Base-by-base conservation (phyloP, 2,888 invertebrate species). In the Agelastica alni region DNA sequence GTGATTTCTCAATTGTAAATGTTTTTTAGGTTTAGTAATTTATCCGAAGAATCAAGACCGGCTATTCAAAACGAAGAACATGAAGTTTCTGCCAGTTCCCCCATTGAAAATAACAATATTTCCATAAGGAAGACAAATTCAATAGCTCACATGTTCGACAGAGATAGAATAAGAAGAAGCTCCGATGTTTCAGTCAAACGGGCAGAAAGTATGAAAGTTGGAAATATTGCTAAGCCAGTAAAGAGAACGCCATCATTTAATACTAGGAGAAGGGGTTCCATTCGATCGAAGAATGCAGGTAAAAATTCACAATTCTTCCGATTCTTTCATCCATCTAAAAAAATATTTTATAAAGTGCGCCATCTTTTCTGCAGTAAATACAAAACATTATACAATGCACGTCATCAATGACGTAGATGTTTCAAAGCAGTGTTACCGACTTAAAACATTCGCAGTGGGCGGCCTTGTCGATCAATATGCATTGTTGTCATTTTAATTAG, bases 211-310 rank as follows among this genome's bases (percentile, higher is more conserved):
- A 93, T 94, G 93, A 91, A 89, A 71, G 84, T 87, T 22, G 83
- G 82, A 39, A 66, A 70, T 3, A 62, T 62, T 22, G 60, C 59
- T 10, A 94, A 93, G 75, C 90, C 90, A 47, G 85, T 91, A 0
- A 94, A 93, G 72, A 85, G 95, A 60, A 96, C 95, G 0, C 94
- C 97, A 0, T 96, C 95, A 61, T 96, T 98, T 78, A 97, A 93
- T 18, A 96, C 97, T 0, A 84, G 95, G 7, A 83, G 94, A 53
- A 83, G 93, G 60, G 90, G 91, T 72, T 94, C 93, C 74, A 93
- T 95, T 34, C 22, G 46, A 42, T 49, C 52, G 2, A 56, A 56
- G 26, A 52, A 52, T 31, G 26, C 47, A 39, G 47, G 52, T 56
- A 41, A 36, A 18, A 14, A 12, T 6, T 7, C 14, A 32, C 6